These are phyloP conservation scores for Puntigrus tetrazona DNA, from an alignment of 2,113 vertebrate genomes.

Conservation along the genomic window DNA sequence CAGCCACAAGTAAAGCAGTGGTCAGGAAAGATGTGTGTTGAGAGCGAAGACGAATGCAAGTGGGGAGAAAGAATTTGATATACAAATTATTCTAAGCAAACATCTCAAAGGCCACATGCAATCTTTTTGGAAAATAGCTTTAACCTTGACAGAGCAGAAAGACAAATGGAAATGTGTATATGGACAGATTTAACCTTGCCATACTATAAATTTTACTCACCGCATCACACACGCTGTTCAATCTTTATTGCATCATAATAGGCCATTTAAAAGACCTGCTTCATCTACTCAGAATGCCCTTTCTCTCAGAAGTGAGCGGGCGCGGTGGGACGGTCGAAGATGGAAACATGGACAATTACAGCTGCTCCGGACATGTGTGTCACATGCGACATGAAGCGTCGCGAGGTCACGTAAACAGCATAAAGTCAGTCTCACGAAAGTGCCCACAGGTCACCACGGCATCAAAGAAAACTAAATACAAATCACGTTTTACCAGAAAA, in stretches of 20 bases:
- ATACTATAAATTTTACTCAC: slow-evolving; percentile 26
- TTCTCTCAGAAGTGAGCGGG: neutral
- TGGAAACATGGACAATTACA: slow-evolving; percentile 13
- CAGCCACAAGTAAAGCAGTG: neutral
- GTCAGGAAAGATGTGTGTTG: slow-evolving; percentile 7
- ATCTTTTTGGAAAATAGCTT: neutral
- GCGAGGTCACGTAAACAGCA: neutral
- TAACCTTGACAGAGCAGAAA: slow-evolving; percentile 35
- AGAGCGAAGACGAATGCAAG: neutral
- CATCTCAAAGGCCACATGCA: slow-evolving; percentile 14
- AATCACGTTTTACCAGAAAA: neutral
- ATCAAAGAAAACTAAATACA: neutral
- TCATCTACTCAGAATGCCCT: neutral
- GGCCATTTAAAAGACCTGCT: neutral
- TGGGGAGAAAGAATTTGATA: neutral
- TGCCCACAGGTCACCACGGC: neutral
- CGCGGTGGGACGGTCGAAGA: neutral
- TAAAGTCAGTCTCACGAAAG: neutral
- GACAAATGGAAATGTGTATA: slow-evolving; percentile 27
- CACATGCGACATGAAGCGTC: neutral
- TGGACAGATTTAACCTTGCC: slow-evolving; percentile 39
- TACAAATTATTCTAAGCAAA: neutral
- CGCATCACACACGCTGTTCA: neutral
- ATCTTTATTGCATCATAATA: slow-evolving; percentile 12
- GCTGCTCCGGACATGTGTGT: neutral